Percentiles rank a stretch among this genome's conserved stretches.
Conservation (phyloP, 2,113 vertebrate genomes). For the Psittacus erithacus region DNA sequence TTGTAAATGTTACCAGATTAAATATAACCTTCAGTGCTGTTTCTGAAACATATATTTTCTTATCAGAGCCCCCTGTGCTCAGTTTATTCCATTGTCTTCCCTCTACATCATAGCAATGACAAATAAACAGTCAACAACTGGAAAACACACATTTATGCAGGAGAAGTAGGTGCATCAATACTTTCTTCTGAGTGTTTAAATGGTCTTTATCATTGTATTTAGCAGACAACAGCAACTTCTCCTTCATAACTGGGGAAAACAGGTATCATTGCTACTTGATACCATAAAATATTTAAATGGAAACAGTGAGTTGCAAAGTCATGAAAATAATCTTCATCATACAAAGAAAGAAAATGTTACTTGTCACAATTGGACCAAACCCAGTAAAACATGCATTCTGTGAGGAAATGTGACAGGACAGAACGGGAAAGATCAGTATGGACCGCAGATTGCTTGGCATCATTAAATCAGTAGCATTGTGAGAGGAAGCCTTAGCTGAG, state of each 20-base stretch:
- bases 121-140: background rate
- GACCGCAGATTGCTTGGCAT: background rate
- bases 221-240: background rate
- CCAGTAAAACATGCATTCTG: background rate
- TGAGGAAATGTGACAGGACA: background rate
- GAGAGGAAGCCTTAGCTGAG: background rate
- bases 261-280: background rate
- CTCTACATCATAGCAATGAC: background rate
- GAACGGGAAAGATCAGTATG: background rate
- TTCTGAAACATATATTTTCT: background rate
- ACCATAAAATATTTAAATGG: background rate
- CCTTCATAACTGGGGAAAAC: background rate
- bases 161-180: background rate
- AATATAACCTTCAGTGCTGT: background rate
- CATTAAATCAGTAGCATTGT: background rate
- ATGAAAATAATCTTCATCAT: background rate
- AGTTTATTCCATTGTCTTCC: background rate
- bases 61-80: background rate
- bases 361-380: background rate
- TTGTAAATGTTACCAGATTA: conserved; percentile 15
- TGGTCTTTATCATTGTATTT: background rate
- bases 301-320: background rate
- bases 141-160: background rate
- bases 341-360: background rate
- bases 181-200: background rate